Evolutionary conservation across 2,113 vertebrate genomes (phyloP), one percentile per base, ranked within the genome.

Genomic region (Gambusia holbrooki): DNA sequence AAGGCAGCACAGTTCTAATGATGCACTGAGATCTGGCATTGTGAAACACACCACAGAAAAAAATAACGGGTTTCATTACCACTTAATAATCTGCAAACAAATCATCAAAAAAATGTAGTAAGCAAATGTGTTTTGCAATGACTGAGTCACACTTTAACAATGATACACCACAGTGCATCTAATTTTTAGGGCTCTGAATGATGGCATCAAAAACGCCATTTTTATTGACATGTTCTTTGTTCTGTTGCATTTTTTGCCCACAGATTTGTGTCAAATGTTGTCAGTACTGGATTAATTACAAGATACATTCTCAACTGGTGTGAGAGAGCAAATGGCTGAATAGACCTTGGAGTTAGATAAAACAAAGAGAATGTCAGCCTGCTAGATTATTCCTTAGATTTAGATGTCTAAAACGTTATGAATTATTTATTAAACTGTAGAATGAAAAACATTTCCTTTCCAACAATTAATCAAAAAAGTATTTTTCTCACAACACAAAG

Each of bases 131-230:
- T 83, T 76, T 62, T 81, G 63, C 73, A 86, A 79, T 69, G 27
- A 45, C n/a, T 88, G 87, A 86, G 17, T 86, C 81, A 79, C 30
- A 2, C 40, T 69, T 45, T 74, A 64, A 48, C 15, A 19, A 77
- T 77, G 62, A 81, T 33, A 42, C 66, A 65, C n/a, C 45, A 62
- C 62, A 37, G 71, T 68, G 69, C 14, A 62, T 74, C 61, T 69
- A 13, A 62, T 71, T 69, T 74, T 32, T 48, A 74, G 58, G 7
- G 28, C 3, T 19, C 15, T 48, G 45, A 45, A 42, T n/a, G 68
- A 70, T 32, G 68, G 13, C 3, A 54, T 78, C 60, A 71, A 60
- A 60, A 61, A 54, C n/a, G 19, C 6, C n/a, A 25, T 54, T 54
- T 22, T 54, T 54, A 51, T 51, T 51, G 6, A 51, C 19, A 19